phyloP scores from a whole-genome alignment of 2,113 vertebrate genomes.

The Eidolon helvum region DNA sequence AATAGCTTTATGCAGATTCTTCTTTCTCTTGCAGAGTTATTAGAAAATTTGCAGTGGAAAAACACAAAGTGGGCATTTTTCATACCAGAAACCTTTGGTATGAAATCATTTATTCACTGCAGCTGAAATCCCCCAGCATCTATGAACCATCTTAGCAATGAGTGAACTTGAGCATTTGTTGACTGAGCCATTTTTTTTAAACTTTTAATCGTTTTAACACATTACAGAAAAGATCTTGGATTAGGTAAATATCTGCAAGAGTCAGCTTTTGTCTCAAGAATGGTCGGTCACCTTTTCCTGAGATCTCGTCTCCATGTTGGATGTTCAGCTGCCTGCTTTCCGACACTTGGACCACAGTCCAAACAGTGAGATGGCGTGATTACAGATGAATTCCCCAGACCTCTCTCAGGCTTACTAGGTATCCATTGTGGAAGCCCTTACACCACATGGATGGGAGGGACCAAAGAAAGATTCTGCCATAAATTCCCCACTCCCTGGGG shows the following conservation, averaged over 20 bases:
- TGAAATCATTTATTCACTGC: neutral
- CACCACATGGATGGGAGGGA: neutral
- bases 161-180: neutral
- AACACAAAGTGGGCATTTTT: neutral
- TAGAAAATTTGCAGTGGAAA: neutral
- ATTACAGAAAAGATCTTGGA: neutral
- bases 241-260: neutral
- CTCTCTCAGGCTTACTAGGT: neutral
- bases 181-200: neutral
- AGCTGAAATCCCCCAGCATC: neutral
- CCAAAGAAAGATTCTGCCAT: neutral
- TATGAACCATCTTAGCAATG: neutral
- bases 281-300: neutral
- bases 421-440: neutral
- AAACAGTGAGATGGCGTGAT: neutral
- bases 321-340: neutral
- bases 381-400: neutral
- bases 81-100: neutral
- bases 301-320: neutral
- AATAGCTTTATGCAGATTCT: neutral
- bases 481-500: neutral
- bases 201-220: neutral
- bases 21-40: neutral
- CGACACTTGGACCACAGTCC: neutral
- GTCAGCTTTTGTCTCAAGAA: neutral